These are phyloP conservation scores for Aurelia sp. DNA, from an alignment of 30 jellyfish, hydroid and myxozoan genomes.

Conservation along the genomic window DNA sequence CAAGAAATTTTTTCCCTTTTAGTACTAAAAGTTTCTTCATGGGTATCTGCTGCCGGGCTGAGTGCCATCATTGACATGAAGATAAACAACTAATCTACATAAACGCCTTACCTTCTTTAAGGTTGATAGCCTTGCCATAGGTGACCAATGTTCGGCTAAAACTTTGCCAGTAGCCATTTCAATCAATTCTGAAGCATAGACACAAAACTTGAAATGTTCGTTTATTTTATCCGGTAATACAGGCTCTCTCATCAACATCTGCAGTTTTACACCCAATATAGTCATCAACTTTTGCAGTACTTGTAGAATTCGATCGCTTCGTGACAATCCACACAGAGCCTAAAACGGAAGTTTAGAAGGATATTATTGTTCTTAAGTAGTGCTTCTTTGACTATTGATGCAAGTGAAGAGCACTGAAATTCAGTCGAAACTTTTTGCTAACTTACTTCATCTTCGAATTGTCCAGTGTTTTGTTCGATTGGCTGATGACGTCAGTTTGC, in stretches of 20 bases:
- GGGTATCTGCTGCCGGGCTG: no score
- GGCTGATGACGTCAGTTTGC: no score
- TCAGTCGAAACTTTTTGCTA: no score
- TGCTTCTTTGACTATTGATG: no score
- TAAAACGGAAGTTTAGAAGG: neutral
- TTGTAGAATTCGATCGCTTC: constrained; percentile 81
- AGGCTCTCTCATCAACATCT: constrained; percentile 89
- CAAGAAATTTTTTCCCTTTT: no score
- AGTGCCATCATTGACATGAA: no score
- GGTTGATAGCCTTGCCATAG: constrained; percentile 77
- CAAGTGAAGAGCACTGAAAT: no score
- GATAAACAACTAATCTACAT: no score
- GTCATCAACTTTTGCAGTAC: constrained; percentile 80
- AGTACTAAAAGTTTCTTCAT: no score
- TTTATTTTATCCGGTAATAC: constrained; percentile 74
- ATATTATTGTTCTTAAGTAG: no score
- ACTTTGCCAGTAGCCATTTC: constrained; percentile 87
- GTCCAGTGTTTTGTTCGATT: no score
- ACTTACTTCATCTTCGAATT: no score
- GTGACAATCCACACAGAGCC: constrained; percentile 85
- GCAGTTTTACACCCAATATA: constrained; percentile 79
- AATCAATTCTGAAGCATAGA: constrained; percentile 73
- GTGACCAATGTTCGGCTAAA: constrained; percentile 54
- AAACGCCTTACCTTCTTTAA: constrained; percentile 54
- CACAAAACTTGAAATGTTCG: constrained; percentile 73